Evolutionary conservation across 2,797 vertebrate genomes (phyloP).

Genomic region (Coendou prehensilis): DNA sequence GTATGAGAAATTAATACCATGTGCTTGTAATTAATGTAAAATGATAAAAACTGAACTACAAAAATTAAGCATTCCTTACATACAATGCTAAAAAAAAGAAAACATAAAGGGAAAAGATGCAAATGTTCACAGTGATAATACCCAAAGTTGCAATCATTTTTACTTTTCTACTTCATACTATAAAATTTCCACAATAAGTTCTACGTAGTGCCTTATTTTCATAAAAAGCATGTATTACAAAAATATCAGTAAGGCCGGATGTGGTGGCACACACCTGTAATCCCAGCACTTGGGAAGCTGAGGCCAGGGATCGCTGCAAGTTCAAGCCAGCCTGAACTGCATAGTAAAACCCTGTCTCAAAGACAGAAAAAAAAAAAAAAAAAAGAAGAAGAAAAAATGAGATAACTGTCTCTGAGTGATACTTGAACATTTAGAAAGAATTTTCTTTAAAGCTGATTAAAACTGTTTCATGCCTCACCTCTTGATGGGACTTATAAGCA

Average conservation of each 20-base stretch:
- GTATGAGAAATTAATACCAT: not conserved
- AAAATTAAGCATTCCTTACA: not conserved
- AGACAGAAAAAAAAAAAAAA: no score
- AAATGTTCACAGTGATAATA: not conserved
- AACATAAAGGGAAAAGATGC: not conserved
- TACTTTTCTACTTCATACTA: slow-evolving; percentile 15
- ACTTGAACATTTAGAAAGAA: not conserved
- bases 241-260: not conserved
- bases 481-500: not conserved
- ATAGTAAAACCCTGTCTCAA: no score
- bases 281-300: no score
- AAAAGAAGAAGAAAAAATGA: not conserved
- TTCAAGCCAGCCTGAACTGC: no score
- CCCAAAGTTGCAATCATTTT: not conserved
- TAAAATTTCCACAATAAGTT: not conserved
- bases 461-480: not conserved
- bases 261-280: not conserved
- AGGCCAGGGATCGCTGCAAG: no score
- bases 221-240: not conserved
- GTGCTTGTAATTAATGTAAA: not conserved
- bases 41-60: not conserved
- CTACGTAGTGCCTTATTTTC: not conserved
- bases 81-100: not conserved
- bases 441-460: not conserved
- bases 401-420: not conserved